Conservation (phyloP, 2,113 vertebrate genomes). For the Thryonomys swinderianus region DNA sequence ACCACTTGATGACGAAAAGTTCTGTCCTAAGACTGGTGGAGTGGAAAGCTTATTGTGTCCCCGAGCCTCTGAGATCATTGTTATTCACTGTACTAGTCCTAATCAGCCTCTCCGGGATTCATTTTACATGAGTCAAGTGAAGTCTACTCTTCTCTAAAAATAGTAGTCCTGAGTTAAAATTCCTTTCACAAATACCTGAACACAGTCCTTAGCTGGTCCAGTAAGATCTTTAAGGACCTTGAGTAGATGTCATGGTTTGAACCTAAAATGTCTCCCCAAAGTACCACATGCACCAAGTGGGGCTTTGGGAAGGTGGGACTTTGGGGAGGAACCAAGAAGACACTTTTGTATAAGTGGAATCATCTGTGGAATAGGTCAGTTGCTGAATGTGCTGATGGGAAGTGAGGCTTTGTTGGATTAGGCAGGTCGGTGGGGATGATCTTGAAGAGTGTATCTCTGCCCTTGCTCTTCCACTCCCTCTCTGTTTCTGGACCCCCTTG, state of each 20-base stretch:
- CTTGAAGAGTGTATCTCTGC: neutral
- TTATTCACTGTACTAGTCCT: neutral
- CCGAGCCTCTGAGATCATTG: neutral
- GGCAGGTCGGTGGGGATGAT: neutral
- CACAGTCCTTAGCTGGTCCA: neutral
- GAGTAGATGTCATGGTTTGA: neutral
- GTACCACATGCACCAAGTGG: neutral
- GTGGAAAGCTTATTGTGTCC: neutral
- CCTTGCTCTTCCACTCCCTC: neutral
- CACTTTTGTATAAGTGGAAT: neutral
- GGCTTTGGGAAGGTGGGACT: neutral
- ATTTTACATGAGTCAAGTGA: neutral
- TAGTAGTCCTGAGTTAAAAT: neutral
- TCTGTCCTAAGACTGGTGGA: neutral
- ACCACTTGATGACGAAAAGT: conserved; percentile 8
- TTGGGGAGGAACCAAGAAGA: neutral
- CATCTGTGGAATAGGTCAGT: neutral
- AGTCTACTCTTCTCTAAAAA: neutral
- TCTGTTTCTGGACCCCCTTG: neutral
- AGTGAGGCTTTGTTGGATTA: neutral
- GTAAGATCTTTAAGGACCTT: neutral
- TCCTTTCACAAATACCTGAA: conserved; percentile 10
- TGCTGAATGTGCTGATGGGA: neutral
- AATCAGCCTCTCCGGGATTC: neutral
- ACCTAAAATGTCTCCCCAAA: neutral